A percentile compares a stretch with the other conserved stretches of the same genome.
Evolutionary conservation across 2,113 vertebrate genomes (phyloP).

Genomic region (Empidonax traillii): DNA sequence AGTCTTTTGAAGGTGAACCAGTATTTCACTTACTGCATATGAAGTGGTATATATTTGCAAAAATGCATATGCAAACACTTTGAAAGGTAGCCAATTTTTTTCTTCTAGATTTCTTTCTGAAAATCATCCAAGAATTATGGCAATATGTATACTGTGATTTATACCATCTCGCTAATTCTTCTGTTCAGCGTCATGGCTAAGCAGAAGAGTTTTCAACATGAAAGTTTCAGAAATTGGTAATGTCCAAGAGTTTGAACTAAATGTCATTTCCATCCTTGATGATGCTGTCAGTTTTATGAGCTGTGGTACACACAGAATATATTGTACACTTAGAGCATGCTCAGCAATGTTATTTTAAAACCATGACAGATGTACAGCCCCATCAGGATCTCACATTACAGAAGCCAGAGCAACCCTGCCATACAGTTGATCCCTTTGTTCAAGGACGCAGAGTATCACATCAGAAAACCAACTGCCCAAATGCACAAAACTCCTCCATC

Average conservation of each 20-base stretch:
- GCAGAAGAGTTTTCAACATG: background rate
- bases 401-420: background rate
- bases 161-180: constrained; percentile 27
- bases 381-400: background rate
- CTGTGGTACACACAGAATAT: background rate
- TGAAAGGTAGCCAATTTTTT: background rate
- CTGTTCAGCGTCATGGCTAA: background rate
- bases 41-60: background rate
- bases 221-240: background rate
- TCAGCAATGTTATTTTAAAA: constrained; percentile 17
- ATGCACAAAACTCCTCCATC: background rate
- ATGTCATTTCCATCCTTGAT: background rate
- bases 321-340: background rate
- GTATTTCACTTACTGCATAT: background rate
- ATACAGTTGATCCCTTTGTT: background rate
- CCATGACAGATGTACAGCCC: background rate
- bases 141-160: background rate
- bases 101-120: background rate
- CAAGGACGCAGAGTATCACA: background rate
- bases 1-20: background rate
- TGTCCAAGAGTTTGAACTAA: background rate
- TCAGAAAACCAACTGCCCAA: background rate
- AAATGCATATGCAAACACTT: background rate
- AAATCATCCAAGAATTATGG: background rate
- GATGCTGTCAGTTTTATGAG: constrained; percentile 12